These are phyloP conservation scores for Darevskia mixta DNA, from an alignment of 2,797 vertebrate species.

Conservation along the genomic window DNA sequence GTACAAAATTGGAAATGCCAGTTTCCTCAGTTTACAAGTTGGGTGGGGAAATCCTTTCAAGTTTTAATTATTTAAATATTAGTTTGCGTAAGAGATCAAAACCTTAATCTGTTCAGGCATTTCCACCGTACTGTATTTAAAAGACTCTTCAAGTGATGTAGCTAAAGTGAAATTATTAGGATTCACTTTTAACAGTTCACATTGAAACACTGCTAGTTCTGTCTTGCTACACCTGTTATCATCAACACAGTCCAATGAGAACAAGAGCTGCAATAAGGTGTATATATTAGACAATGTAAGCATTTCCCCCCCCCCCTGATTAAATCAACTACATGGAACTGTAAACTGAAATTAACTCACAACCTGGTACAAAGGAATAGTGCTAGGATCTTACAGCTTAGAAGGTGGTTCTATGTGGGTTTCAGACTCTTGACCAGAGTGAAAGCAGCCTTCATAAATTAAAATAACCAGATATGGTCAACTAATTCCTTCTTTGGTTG, in stretches of 20 bases:
- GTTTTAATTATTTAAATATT: not conserved
- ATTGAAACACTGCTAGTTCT: not conserved
- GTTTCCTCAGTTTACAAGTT: not conserved
- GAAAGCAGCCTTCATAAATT: not conserved
- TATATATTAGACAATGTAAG: not conserved
- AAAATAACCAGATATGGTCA: not conserved
- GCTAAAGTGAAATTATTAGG: not conserved
- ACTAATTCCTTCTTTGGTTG: not conserved
- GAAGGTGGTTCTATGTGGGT: not conserved
- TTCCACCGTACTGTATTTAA: not conserved
- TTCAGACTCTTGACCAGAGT: not conserved
- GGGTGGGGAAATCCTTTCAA: not conserved
- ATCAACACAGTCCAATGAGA: not conserved
- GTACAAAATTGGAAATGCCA: not conserved
- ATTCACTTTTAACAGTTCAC: not conserved
- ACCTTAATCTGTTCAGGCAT: not conserved
- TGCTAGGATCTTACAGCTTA: not conserved
- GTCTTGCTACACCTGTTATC: not conserved
- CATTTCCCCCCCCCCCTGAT: not conserved
- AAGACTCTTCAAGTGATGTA: not conserved
- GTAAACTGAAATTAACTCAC: not conserved
- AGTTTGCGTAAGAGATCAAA: not conserved
- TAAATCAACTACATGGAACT: not conserved
- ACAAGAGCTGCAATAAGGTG: not conserved
- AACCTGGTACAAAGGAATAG: not conserved